Percentiles rank a stretch among this genome's conserved stretches.
phyloP scores from a whole-genome alignment of 2,113 vertebrate species.

The Glaucomys volans region DNA sequence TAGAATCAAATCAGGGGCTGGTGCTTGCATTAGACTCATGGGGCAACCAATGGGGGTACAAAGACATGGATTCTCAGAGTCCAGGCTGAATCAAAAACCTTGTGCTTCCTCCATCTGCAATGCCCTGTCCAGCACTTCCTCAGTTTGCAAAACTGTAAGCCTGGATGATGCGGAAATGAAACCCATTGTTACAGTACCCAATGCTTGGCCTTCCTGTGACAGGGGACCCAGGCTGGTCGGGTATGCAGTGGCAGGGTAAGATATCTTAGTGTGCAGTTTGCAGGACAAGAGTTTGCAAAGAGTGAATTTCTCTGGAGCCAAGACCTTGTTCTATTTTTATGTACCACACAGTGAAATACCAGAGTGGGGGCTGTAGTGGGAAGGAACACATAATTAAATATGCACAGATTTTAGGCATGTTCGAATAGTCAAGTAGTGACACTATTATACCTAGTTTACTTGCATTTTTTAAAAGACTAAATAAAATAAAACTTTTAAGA shows the following conservation, averaged over 20 bases:
- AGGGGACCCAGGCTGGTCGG: not conserved
- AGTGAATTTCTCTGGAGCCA: not conserved
- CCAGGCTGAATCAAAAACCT: too few relatives aligned
- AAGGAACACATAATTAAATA: not conserved
- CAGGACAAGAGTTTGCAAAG: not conserved
- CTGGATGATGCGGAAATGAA: not conserved
- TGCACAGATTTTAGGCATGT: not conserved
- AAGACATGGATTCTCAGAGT: not conserved
- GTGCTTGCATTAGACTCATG: fast-evolving
- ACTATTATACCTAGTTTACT: not conserved
- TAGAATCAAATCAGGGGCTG: not conserved
- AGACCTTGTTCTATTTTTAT: not conserved
- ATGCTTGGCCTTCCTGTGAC: not conserved
- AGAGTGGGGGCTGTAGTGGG: not conserved
- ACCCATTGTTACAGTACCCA: not conserved
- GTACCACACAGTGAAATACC: not conserved
- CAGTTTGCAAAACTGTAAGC: not conserved
- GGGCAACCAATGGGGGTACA: not conserved
- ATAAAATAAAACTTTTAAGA: not conserved
- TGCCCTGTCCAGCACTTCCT: not conserved
- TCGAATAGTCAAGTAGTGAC: not conserved
- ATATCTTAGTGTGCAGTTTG: not conserved
- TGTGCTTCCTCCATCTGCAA: not conserved
- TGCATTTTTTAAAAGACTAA: not conserved
- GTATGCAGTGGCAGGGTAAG: too few relatives aligned